Evolutionary conservation across 2,113 vertebrate species (phyloP).

Genomic region (Puntigrus tetrazona): DNA sequence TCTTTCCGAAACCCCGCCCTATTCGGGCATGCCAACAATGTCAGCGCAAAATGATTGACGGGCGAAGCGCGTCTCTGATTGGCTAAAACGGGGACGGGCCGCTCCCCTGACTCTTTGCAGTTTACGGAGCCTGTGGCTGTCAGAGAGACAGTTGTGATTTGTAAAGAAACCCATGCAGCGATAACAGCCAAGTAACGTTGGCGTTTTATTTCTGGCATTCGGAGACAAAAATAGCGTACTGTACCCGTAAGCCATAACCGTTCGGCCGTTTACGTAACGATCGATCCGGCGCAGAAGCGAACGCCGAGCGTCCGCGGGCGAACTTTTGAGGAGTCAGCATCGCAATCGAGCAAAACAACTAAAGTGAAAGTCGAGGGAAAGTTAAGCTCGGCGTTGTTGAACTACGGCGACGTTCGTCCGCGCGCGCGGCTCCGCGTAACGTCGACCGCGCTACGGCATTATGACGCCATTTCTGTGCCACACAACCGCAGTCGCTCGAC

Average conservation of each 20-base stretch:
- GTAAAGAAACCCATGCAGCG: neutral
- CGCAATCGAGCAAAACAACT: neutral
- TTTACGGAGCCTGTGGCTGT: neutral
- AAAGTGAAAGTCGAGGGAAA: neutral
- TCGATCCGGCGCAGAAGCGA: conserved; percentile 20
- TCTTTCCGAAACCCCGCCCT: neutral
- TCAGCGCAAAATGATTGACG: conserved; percentile 23
- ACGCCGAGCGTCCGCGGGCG: neutral
- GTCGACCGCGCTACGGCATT: conserved; percentile 69
- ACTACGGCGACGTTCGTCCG: neutral
- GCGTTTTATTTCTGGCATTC: neutral
- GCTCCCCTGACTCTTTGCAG: neutral
- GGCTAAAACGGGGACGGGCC: neutral
- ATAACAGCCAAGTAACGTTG: neutral
- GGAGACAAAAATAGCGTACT: conserved; percentile 18
- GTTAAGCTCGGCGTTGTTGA: neutral
- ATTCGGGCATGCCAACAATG: neutral
- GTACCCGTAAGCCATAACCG: conserved; percentile 14
- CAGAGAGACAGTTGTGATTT: neutral
- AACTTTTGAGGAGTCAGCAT: conserved; percentile 9
- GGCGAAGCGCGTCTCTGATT: neutral
- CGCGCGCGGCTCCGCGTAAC: conserved; percentile 50
- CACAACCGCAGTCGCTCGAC: conserved; percentile 56
- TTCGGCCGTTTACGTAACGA: conserved; percentile 71
- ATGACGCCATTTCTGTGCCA: conserved; percentile 80